phyloP scores from a whole-genome alignment of 2,888 invertebrate genomes.

The Tromatobia lineatoria region DNA sequence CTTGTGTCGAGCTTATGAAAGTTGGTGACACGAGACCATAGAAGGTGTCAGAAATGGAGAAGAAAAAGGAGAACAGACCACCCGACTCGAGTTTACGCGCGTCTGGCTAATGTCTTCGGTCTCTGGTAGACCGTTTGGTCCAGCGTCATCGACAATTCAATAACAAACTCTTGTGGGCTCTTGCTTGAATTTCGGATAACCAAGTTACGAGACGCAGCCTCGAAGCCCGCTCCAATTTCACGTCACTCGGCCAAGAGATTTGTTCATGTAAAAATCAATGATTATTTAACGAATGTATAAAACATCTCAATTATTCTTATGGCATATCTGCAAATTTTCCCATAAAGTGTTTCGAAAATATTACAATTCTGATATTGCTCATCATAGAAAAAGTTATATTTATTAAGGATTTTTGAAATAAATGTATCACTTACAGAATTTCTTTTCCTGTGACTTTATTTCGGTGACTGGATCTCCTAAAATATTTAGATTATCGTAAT shows the following conservation, averaged over 20 bases:
- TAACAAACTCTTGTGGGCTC: constrained; percentile 38
- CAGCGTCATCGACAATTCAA: constrained; percentile 37
- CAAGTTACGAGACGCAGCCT: constrained; percentile 25
- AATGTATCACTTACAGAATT: too few relatives aligned
- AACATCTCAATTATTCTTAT: too few relatives aligned
- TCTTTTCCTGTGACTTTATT: too few relatives aligned
- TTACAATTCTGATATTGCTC: too few relatives aligned
- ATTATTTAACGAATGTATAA: not conserved
- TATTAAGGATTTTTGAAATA: too few relatives aligned
- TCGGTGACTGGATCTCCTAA: too few relatives aligned
- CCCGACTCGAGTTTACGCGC: constrained; percentile 26
- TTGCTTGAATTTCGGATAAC: constrained; percentile 23
- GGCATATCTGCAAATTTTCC: too few relatives aligned
- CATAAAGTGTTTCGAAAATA: too few relatives aligned
- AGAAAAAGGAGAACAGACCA: constrained; percentile 23
- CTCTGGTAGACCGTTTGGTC: constrained; percentile 10
- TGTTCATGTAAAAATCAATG: not conserved
- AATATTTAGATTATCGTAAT: too few relatives aligned
- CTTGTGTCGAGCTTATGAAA: constrained; percentile 4
- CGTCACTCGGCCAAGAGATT: too few relatives aligned
- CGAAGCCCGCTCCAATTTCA: constrained; percentile 12
- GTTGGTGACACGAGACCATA: constrained; percentile 20
- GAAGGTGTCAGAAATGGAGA: not conserved
- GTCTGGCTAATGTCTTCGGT: constrained; percentile 60
- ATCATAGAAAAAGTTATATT: too few relatives aligned